Conservation (phyloP, 2,888 invertebrate genomes). For the Meta bourneti region DNA sequence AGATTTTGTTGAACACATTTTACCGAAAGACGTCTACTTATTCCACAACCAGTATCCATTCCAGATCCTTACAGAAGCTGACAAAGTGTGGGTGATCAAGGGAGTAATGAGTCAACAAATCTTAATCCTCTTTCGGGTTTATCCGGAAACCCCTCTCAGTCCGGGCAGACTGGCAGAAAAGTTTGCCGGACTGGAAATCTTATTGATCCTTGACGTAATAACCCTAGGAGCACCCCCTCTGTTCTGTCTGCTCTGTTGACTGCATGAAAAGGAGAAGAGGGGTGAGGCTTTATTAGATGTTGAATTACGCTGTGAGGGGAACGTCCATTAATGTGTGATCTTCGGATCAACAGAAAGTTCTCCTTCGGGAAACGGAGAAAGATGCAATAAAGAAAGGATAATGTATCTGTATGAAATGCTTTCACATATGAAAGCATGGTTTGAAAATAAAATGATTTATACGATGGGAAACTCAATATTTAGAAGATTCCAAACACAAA, state of each 20-base stretch:
- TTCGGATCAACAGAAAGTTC: not conserved
- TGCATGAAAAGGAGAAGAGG: not conserved
- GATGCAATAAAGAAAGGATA: no score
- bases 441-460: no score
- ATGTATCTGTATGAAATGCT: no score
- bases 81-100: constrained; percentile 67
- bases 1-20: no score
- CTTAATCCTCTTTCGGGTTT: constrained; percentile 65
- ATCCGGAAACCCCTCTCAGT: constrained; percentile 70
- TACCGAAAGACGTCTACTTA: no score
- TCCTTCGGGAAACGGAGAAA: not conserved
- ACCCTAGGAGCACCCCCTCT: constrained; percentile 1
- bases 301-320: constrained; percentile 29
- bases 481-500: no score
- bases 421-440: no score
- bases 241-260: constrained; percentile 42
- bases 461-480: no score
- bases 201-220: constrained; percentile 66
- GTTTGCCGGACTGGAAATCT: constrained; percentile 65
- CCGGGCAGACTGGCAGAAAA: constrained; percentile 19
- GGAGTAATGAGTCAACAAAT: constrained; percentile 75
- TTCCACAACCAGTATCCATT: not conserved
- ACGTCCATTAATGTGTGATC: constrained; percentile 40
- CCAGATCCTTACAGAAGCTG: constrained; percentile 46
- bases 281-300: constrained; percentile 34